These are phyloP conservation scores for Acrocyrtus sp. DNA, from an alignment of 2,888 invertebrate genomes.

Conservation along the genomic window DNA sequence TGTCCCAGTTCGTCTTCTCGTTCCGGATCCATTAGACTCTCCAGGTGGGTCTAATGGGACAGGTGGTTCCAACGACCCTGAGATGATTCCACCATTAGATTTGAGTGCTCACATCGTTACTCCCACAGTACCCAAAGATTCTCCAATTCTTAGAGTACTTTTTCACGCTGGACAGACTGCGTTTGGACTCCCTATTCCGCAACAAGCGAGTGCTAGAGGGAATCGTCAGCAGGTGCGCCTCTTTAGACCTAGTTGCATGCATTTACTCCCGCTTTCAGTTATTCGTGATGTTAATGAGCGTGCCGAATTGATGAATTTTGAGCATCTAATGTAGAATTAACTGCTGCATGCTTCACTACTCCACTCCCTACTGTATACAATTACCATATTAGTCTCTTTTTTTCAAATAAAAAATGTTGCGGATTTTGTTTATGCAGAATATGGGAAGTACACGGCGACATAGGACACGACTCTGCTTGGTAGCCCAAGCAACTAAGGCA, in stretches of 20 bases:
- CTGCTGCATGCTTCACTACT: no score
- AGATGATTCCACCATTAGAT: slow-evolving; percentile 71
- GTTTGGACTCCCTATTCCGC: slow-evolving; percentile 61
- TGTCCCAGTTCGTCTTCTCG: slow-evolving; percentile 88
- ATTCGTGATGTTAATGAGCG: no score
- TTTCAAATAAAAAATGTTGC: no score
- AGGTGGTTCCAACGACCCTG: slow-evolving; percentile 54
- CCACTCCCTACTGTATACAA: no score
- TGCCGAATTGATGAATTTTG: no score
- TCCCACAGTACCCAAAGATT: slow-evolving; percentile 84
- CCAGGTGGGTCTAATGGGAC: slow-evolving; percentile 66
- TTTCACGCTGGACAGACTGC: slow-evolving; percentile 84
- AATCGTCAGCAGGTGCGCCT: slow-evolving; percentile 74
- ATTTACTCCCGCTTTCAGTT: no score
- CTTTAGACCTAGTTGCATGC: no score
- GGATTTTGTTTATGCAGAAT: slow-evolving; percentile 26
- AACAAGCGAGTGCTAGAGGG: slow-evolving; percentile 66
- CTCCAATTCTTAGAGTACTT: slow-evolving; percentile 89
- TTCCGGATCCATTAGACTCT: slow-evolving; percentile 78
- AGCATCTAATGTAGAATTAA: no score
- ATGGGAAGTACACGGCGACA: slow-evolving; percentile 54
- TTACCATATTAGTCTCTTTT: neutral
- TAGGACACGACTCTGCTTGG: slow-evolving; percentile 62
- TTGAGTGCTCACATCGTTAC: slow-evolving; percentile 95
- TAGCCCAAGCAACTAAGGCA: slow-evolving; percentile 65